These are phyloP conservation scores for Cephus spinipes DNA, from an alignment of 2,888 invertebrate species.

Conservation along the genomic window DNA sequence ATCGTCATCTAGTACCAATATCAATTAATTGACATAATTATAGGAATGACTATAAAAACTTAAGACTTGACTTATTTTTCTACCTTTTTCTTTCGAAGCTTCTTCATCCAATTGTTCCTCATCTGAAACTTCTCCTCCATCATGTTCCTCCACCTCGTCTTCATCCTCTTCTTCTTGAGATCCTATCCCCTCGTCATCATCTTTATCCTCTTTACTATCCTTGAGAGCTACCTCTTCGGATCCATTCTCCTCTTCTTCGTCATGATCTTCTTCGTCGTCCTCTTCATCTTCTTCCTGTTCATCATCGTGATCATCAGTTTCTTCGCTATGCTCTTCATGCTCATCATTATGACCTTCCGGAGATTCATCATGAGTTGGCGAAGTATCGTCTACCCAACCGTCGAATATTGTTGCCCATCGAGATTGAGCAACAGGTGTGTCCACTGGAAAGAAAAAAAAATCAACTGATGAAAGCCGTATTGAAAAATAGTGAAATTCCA, in stretches of 20 bases:
- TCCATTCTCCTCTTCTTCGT: slow-evolving; percentile 36
- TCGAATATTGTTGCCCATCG: slow-evolving; percentile 81
- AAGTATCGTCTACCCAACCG: slow-evolving; percentile 80
- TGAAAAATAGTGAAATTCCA: slow-evolving; percentile 4
- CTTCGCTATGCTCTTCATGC: slow-evolving; percentile 51
- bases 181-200: slow-evolving; percentile 50
- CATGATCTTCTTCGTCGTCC: slow-evolving; percentile 53
- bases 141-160: slow-evolving; percentile 39
- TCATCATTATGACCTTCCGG: slow-evolving; percentile 28
- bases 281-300: slow-evolving; percentile 68
- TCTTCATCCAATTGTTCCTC: slow-evolving; percentile 40
- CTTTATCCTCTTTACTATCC: slow-evolving; percentile 48
- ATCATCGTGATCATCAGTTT: slow-evolving; percentile 35
- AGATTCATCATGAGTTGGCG: slow-evolving; percentile 57
- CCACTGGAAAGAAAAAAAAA: slow-evolving; percentile 66
- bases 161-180: slow-evolving; percentile 48
- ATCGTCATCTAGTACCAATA: not conserved
- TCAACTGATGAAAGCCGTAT: slow-evolving; percentile 6
- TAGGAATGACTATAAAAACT: not conserved
- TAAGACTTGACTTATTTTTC: not conserved
- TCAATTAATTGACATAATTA: not conserved
- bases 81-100: slow-evolving; percentile 44
- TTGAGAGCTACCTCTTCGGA: slow-evolving; percentile 24
- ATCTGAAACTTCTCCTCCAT: slow-evolving; percentile 46
- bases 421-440: slow-evolving; percentile 73